These are phyloP conservation scores for Graphium colonna DNA, from an alignment of 2,888 invertebrate species.

Conservation along the genomic window DNA sequence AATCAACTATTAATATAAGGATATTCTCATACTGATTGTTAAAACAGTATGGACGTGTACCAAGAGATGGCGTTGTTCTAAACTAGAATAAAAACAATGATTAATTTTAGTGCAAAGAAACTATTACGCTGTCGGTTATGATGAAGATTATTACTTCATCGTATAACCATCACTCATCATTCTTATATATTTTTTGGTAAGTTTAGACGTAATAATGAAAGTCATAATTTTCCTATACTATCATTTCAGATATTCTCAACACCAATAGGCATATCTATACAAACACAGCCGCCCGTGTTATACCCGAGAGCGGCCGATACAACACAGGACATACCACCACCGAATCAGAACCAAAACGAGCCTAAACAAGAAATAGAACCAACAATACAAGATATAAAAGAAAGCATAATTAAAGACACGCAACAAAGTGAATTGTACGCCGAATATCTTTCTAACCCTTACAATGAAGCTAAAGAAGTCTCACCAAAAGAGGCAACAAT, in stretches of 20 bases:
- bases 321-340: slow-evolving; percentile 13
- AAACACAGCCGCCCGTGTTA: slow-evolving; percentile 59
- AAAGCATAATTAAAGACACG: slow-evolving; percentile 26
- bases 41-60: not conserved
- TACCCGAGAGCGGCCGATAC: slow-evolving; percentile 44
- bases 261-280: slow-evolving; percentile 77
- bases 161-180: too few relatives aligned
- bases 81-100: too few relatives aligned
- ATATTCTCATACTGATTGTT: too few relatives aligned
- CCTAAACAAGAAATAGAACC: slow-evolving; percentile 30
- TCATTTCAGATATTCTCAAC: slow-evolving; percentile 83
- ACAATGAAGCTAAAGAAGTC: slow-evolving; percentile 60
- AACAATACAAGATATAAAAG: slow-evolving; percentile 17
- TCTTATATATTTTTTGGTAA: too few relatives aligned
- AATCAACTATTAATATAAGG: too few relatives aligned
- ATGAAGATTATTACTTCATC: too few relatives aligned
- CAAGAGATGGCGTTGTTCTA: not conserved
- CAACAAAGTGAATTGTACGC: slow-evolving; percentile 67
- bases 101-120: too few relatives aligned
- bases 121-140: too few relatives aligned
- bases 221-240: too few relatives aligned
- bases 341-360: slow-evolving; percentile 33
- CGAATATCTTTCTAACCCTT: slow-evolving; percentile 80
- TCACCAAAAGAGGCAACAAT: slow-evolving; percentile 47
- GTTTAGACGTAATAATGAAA: too few relatives aligned